Percentiles rank a stretch among this genome's conserved stretches.
Evolutionary conservation across 1,140 invertebrate species (phyloP).

Genomic region (Parasteatoda tepidariorum): DNA sequence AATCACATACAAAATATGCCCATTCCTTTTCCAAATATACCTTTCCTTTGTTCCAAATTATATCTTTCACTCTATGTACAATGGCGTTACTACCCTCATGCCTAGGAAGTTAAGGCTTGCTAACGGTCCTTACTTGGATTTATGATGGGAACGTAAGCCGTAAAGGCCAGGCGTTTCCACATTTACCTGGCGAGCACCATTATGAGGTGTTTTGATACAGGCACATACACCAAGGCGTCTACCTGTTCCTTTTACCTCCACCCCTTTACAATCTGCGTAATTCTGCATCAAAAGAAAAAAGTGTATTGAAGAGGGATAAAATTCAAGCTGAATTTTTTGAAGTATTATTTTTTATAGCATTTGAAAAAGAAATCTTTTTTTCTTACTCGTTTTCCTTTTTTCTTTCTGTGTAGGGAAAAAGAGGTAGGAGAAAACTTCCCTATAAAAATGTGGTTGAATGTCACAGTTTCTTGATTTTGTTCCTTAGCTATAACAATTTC

Average conservation of each 20-base stretch:
- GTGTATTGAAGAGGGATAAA: constrained; percentile 22
- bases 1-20: constrained; percentile 1
- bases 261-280: constrained; percentile 32
- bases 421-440: background rate
- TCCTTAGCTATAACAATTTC: constrained; percentile 4
- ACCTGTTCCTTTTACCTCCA: background rate
- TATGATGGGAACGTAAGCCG: constrained; percentile 53
- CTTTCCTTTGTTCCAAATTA: constrained; percentile 55
- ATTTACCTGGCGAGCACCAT: constrained; percentile 43
- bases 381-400: background rate
- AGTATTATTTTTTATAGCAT: constrained; percentile 49
- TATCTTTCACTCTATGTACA: constrained; percentile 52
- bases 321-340: constrained; percentile 30
- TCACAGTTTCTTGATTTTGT: constrained; percentile 13
- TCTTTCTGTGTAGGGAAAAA: background rate
- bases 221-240: background rate
- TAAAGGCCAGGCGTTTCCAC: constrained; percentile 52
- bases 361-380: constrained; percentile 37
- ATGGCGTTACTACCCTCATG: constrained; percentile 29
- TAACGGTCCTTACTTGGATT: constrained; percentile 30
- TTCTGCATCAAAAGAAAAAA: constrained; percentile 25
- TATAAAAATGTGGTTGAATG: constrained; percentile 12
- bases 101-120: constrained; percentile 39
- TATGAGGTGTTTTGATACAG: constrained; percentile 39
- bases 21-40: constrained; percentile 33